Evolutionary conservation across 2,888 invertebrate genomes (phyloP), one percentile per base, ranked within the genome.

Genomic region (Epinotia nisella): DNA sequence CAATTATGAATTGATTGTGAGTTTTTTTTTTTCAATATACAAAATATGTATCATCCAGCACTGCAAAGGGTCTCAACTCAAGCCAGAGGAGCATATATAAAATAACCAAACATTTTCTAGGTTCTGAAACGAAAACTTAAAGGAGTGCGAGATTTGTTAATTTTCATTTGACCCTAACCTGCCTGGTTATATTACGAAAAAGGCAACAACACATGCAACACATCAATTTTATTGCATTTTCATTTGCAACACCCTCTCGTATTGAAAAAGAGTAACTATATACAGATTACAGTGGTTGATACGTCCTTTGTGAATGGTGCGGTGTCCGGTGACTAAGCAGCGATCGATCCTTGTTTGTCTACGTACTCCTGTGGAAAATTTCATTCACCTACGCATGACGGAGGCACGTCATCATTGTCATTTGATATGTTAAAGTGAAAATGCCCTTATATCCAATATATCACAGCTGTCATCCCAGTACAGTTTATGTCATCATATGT

Each of bases 311-410:
- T 29, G 10, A 53, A 19, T 21, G 13, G 59, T 35, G 51, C 7
- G 13, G 13, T 45, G 29, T 53, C 21, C 41, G 51, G 51, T 69
- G 68, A 69, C 60, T 69, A 68, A 60, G 29, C 29, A 24, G 67
- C 17, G 49, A 61, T 19, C 17, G 49, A 61, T 19, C 24, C 49
- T 49, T 41, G 1, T 29, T 35, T 29, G 9, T n/a, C n/a, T 58
- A 15, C 17, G 55, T 56, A 24, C 66, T 56, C 66, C 56, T 24
- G 56, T 67, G 66, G 66, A 56, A 67, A 56, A 58, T 21, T 56
- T 69, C 35, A 60, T 60, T 68, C 59, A 59, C 19, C n/a, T 21
- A 58, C 11, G 41, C 41, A n/a, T 21, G 19, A 17, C 35, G 15
- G 45, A 21, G 55, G 41, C 41, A 41, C 10, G 49, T 59, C 15